phyloP scores from a whole-genome alignment of 2,888 invertebrate genomes.

The Aelia acuminata region DNA sequence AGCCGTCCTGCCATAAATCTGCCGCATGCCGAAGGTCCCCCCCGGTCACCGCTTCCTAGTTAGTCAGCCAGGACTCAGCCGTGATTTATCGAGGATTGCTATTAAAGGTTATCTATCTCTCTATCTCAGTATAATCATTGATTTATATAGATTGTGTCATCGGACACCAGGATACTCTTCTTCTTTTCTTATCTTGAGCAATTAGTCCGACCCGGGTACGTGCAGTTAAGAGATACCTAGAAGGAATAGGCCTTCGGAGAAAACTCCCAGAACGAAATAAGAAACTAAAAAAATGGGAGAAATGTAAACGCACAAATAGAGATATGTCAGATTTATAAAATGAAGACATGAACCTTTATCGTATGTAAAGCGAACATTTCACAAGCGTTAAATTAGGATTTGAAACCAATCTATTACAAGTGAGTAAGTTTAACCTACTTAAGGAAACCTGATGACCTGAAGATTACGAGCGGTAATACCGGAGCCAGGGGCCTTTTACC shows the following conservation, averaged over 20 bases:
- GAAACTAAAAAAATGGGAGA: not conserved
- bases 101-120: conserved; percentile 8
- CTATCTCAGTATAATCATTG: conserved; percentile 7
- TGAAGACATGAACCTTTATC: too few relatives aligned
- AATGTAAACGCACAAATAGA: not conserved
- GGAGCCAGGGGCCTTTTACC: too few relatives aligned
- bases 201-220: not conserved
- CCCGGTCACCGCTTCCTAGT: not conserved
- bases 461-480: too few relatives aligned
- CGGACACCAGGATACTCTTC: not conserved
- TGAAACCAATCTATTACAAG: too few relatives aligned
- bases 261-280: not conserved
- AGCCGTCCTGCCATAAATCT: not conserved
- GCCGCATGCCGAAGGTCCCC: not conserved
- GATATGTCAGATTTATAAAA: not conserved
- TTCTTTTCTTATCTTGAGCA: not conserved
- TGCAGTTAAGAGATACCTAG: not conserved
- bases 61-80: not conserved
- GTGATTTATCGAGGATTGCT: not conserved
- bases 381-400: too few relatives aligned
- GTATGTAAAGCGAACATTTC: too few relatives aligned
- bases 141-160: conserved; percentile 42
- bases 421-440: too few relatives aligned
- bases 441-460: too few relatives aligned
- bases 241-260: not conserved